These are phyloP conservation scores for Malaclemys terrapin DNA, from an alignment of 2,113 vertebrate species.

Conservation along the genomic window DNA sequence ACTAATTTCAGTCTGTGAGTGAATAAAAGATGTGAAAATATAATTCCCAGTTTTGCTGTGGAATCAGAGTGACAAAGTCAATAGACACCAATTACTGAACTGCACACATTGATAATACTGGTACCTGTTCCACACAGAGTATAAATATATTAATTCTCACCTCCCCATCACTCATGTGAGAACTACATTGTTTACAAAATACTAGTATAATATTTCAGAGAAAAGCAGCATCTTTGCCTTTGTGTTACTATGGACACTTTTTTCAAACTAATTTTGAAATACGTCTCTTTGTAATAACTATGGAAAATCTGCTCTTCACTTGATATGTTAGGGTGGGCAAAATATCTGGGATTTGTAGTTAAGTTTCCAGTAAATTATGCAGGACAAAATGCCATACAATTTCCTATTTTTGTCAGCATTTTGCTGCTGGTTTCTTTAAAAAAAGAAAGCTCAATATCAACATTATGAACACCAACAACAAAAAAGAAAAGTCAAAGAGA, in stretches of 20 bases:
- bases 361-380: neutral
- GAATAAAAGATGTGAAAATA: conserved; percentile 64
- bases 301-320: neutral
- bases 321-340: neutral
- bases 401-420: neutral
- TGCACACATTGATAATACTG: neutral
- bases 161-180: neutral
- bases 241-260: neutral
- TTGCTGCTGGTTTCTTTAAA: neutral
- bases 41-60: conserved; percentile 18
- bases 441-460: neutral
- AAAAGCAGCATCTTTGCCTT: neutral
- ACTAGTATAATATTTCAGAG: neutral
- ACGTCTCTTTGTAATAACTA: neutral
- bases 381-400: neutral
- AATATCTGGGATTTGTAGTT: neutral
- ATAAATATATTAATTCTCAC: conserved; percentile 28
- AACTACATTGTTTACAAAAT: conserved; percentile 19
- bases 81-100: conserved; percentile 19
- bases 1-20: conserved; percentile 56
- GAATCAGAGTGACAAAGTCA: conserved; percentile 63
- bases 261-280: neutral
- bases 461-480: fast-evolving
- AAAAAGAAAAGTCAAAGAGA: neutral
- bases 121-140: neutral